Evolutionary conservation across 2,113 vertebrate genomes (phyloP).

Genomic region (Callionymus lyra): DNA sequence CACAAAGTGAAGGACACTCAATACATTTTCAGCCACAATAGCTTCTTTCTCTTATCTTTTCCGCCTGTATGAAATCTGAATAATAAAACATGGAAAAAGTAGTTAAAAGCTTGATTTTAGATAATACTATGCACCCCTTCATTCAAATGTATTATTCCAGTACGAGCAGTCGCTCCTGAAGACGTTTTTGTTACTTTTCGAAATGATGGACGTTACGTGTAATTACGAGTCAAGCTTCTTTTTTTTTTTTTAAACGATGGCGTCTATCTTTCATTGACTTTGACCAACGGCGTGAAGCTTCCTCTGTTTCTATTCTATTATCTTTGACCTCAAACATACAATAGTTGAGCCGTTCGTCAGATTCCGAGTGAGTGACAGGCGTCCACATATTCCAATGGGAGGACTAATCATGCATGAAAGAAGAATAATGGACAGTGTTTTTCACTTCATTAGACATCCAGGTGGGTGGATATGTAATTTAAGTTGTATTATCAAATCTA

Average conservation of each 20-base stretch:
- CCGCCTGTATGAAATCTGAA: too few species aligned
- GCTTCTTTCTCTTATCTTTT: too few species aligned
- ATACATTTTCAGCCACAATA: too few species aligned
- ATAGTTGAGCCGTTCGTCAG: constrained; percentile 17
- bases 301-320: constrained; percentile 25
- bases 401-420: constrained; percentile 53
- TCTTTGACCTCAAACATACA: constrained; percentile 20
- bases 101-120: neutral
- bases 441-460: constrained; percentile 59
- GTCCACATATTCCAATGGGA: constrained; percentile 35
- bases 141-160: neutral
- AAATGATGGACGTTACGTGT: constrained; percentile 1
- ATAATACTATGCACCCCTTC: neutral
- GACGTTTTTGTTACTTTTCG: neutral
- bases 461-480: constrained; percentile 60
- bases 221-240: constrained; percentile 9
- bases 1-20: too few species aligned
- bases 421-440: constrained; percentile 55
- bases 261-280: constrained; percentile 13
- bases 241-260: constrained; percentile 25
- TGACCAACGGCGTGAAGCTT: constrained; percentile 10
- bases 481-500: constrained; percentile 51
- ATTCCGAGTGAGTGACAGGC: constrained; percentile 37
- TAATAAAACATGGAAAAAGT: neutral
- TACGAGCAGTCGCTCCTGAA: neutral